These are phyloP conservation scores for Phoronis australis DNA, from an alignment of 2,888 invertebrate species.

Conservation along the genomic window DNA sequence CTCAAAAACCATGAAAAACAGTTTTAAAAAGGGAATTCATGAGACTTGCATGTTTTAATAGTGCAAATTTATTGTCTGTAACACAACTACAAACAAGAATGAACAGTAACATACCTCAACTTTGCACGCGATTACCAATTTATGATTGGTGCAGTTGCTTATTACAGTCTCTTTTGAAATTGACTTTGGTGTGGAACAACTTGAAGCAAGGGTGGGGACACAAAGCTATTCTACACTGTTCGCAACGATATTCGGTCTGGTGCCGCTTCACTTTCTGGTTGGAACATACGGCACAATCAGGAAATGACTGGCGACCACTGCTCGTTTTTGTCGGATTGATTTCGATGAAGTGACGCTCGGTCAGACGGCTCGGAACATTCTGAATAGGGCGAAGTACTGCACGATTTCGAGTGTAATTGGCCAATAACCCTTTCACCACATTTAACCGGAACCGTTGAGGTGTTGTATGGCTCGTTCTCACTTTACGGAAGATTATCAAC, in stretches of 20 bases:
- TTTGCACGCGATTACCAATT: too few species aligned
- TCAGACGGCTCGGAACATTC: slow-evolving; percentile 3
- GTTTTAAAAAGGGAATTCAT: too few species aligned
- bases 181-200: background rate
- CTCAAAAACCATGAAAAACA: too few species aligned
- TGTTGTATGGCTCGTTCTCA: background rate
- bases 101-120: too few species aligned
- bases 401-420: background rate
- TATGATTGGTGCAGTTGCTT: background rate
- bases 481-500: background rate
- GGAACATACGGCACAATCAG: background rate
- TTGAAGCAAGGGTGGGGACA: background rate
- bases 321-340: background rate
- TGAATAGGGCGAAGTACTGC: slow-evolving; percentile 2
- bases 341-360: background rate
- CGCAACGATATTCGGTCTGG: background rate
- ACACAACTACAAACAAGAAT: too few species aligned
- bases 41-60: too few species aligned
- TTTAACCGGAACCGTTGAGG: slow-evolving; percentile 2
- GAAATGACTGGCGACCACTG: background rate
- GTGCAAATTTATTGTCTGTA: too few species aligned
- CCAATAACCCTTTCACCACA: slow-evolving; percentile 5
- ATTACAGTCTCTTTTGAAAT: background rate
- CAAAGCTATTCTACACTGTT: background rate
- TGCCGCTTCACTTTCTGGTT: background rate